Percentiles rank a stretch among this genome's conserved stretches.
phyloP scores from a whole-genome alignment of 2,797 vertebrate species.

The Sebastes matsubarae region DNA sequence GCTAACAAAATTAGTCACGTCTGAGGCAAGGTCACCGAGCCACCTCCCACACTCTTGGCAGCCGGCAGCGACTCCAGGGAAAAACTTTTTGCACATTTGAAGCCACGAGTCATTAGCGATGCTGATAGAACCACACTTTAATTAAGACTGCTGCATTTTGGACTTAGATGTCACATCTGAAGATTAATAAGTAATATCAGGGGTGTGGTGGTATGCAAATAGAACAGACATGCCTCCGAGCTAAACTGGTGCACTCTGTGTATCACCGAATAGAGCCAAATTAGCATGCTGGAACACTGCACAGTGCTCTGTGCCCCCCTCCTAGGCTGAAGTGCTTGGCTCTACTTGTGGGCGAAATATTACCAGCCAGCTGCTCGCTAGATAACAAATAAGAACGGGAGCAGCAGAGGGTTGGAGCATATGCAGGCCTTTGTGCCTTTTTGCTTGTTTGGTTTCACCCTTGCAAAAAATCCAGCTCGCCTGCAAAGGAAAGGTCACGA shows the following conservation, averaged over 20 bases:
- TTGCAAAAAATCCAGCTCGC: neutral
- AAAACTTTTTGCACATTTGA: slow-evolving; percentile 50
- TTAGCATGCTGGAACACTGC: slow-evolving; percentile 63
- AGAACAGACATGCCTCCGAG: slow-evolving; percentile 55
- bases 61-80: slow-evolving; percentile 47
- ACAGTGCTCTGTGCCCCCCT: slow-evolving; percentile 43
- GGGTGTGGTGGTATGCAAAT: slow-evolving; percentile 60
- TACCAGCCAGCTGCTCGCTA: slow-evolving; percentile 67
- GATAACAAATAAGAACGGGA: slow-evolving; percentile 64
- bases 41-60: slow-evolving; percentile 57
- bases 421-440: slow-evolving; percentile 42
- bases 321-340: slow-evolving; percentile 63
- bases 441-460: slow-evolving; percentile 26
- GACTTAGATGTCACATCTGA: slow-evolving; percentile 56
- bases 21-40: slow-evolving; percentile 59
- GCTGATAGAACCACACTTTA: slow-evolving; percentile 64
- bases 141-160: slow-evolving; percentile 65
- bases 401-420: slow-evolving; percentile 44
- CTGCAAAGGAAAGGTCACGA: slow-evolving; percentile 23
- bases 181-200: slow-evolving; percentile 67
- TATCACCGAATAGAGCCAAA: slow-evolving; percentile 51
- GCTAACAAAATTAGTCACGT: slow-evolving; percentile 51
- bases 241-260: slow-evolving; percentile 49
- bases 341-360: slow-evolving; percentile 71
- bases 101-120: slow-evolving; percentile 60